phyloP scores from a whole-genome alignment of 2,113 vertebrate genomes.

The Microcebus lehilahytsara region DNA sequence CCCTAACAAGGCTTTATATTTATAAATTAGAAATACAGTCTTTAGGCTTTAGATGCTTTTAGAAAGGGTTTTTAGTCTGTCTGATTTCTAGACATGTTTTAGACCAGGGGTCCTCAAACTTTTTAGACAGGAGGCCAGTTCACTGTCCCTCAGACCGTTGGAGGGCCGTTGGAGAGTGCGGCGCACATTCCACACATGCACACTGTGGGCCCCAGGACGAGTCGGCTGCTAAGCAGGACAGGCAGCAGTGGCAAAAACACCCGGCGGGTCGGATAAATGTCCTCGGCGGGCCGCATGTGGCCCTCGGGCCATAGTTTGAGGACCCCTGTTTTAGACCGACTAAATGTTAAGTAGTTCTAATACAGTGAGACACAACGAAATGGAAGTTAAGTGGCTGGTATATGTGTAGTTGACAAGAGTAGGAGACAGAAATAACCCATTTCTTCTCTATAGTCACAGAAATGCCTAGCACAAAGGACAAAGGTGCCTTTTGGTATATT shows the following conservation, averaged over 20 bases:
- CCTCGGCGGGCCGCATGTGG: too few species aligned
- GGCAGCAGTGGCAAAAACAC: too few species aligned
- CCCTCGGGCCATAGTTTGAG: too few species aligned
- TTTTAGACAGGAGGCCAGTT: too few species aligned
- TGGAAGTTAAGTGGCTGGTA: not conserved
- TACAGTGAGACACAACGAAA: not conserved
- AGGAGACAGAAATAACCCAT: not conserved
- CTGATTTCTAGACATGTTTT: not conserved
- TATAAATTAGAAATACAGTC: not conserved
- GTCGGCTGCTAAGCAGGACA: too few species aligned
- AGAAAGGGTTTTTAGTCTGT: not conserved
- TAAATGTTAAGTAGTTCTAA: not conserved
- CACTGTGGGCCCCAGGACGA: too few species aligned
- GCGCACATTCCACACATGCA: too few species aligned
- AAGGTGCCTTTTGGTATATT: not conserved
- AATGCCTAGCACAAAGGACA: not conserved
- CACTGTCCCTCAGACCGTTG: too few species aligned
- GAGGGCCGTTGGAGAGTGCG: too few species aligned
- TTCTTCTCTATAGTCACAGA: not conserved
- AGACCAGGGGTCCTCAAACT: not conserved
- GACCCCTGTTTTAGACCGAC: not conserved
- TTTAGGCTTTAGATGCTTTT: not conserved
- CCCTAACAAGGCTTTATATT: not conserved
- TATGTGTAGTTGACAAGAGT: not conserved
- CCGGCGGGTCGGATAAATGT: too few species aligned